Evolutionary conservation across 2,888 invertebrate species (phyloP).

Genomic region (Heliconius ismenius): DNA sequence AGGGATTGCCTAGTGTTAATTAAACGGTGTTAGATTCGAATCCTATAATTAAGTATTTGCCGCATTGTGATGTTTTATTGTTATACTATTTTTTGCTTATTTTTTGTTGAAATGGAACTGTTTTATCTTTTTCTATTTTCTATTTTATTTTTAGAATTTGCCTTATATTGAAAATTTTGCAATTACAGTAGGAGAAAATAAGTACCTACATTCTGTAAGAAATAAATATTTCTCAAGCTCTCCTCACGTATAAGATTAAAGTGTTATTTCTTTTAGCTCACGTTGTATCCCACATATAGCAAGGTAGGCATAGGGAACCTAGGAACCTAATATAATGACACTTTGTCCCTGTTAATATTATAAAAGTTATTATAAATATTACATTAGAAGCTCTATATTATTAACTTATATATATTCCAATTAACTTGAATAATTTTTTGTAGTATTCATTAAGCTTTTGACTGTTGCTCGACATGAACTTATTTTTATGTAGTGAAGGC

Average conservation of each 20-base stretch:
- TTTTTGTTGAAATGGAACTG: conserved; percentile 46
- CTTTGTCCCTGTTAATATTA: too few relatives aligned
- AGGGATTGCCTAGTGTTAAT: conserved; percentile 41
- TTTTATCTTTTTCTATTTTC: neutral
- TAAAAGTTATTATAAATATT: neutral
- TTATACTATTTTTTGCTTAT: neutral
- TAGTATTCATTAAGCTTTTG: neutral
- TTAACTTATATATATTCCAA: neutral
- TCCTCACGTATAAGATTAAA: neutral
- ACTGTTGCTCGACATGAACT: neutral
- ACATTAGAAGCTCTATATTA: neutral
- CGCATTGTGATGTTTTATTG: conserved; percentile 11
- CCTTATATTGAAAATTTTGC: too few relatives aligned
- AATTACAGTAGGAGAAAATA: neutral
- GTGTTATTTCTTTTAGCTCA: neutral
- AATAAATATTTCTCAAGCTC: neutral
- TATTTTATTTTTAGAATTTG: too few relatives aligned
- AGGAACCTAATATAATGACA: too few relatives aligned
- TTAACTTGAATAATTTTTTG: too few relatives aligned
- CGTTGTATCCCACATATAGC: too few relatives aligned
- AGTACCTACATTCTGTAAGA: neutral
- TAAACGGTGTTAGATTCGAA: conserved; percentile 33
- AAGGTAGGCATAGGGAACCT: too few relatives aligned
- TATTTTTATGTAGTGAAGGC: neutral
- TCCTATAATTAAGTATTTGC: conserved; percentile 42